phyloP scores from a whole-genome alignment of 1,140 invertebrate species.

The Hyles euphorbiae region DNA sequence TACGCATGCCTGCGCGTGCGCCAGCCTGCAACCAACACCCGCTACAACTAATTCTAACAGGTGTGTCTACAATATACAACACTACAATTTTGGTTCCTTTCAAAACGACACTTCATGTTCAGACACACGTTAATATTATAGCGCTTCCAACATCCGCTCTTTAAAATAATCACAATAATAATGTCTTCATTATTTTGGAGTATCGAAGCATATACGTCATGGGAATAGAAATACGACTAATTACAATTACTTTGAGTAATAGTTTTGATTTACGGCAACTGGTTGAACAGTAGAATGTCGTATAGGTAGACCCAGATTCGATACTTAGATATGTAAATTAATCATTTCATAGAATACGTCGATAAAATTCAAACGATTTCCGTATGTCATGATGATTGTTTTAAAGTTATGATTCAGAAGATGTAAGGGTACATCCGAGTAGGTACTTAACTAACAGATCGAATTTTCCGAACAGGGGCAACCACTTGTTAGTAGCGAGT shows the following conservation, averaged over 20 bases:
- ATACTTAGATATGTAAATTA: too few species aligned
- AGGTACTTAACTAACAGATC: slow-evolving; percentile 41
- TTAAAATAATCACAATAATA: too few species aligned
- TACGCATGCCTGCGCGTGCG: slow-evolving; percentile 60
- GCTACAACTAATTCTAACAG: slow-evolving; percentile 57
- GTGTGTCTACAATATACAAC: slow-evolving; percentile 45
- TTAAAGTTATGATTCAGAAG: slow-evolving; percentile 27
- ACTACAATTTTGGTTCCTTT: slow-evolving; percentile 38
- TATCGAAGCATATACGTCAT: too few species aligned
- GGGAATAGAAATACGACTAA: too few species aligned
- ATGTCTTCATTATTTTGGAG: too few species aligned
- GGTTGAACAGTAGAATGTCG: too few species aligned
- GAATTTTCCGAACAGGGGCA: slow-evolving; percentile 32
- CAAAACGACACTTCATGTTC: background rate
- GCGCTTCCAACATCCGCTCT: too few species aligned
- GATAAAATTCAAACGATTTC: slow-evolving; percentile 17
- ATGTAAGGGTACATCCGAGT: slow-evolving; percentile 13
- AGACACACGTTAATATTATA: background rate
- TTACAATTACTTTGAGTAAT: too few species aligned
- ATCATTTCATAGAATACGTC: slow-evolving; percentile 13
- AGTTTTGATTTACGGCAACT: too few species aligned
- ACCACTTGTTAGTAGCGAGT: slow-evolving; percentile 24
- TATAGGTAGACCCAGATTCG: background rate
- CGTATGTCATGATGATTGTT: slow-evolving; percentile 14
- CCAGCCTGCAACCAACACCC: slow-evolving; percentile 39